Evolutionary conservation across 1,140 invertebrate species (phyloP).

Genomic region (Halesus radiatus): DNA sequence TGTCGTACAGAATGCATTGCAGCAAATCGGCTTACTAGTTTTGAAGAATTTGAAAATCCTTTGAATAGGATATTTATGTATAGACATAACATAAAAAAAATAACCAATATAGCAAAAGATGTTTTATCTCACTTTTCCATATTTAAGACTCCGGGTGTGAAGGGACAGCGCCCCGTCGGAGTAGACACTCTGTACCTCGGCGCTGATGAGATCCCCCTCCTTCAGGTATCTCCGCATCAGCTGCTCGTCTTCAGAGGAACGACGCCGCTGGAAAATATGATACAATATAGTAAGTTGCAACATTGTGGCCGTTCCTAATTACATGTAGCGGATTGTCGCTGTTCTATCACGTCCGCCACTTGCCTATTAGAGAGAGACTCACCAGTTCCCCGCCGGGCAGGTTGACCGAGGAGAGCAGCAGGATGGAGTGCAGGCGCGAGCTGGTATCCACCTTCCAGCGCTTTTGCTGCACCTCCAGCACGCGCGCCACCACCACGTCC

Average conservation of each 20-base stretch:
- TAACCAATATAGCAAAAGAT: too few relatives aligned
- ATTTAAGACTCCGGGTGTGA: constrained; percentile 96
- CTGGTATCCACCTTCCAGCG: constrained; percentile 97
- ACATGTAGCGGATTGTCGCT: too few relatives aligned
- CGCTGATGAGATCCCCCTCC: constrained; percentile 97
- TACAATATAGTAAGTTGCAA: too few relatives aligned
- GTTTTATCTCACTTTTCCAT: constrained; percentile 85
- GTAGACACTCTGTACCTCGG: constrained; percentile 95
- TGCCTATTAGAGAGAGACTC: constrained; percentile 56
- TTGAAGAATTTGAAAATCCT: too few relatives aligned
- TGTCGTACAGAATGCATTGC: too few relatives aligned
- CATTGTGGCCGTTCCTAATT: too few relatives aligned
- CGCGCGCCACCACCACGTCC: constrained; percentile 95
- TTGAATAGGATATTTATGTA: too few relatives aligned
- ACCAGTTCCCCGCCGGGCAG: constrained; percentile 96
- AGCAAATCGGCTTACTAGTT: too few relatives aligned
- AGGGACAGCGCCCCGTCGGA: constrained; percentile 93
- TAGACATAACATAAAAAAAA: too few relatives aligned
- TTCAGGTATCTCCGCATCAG: constrained; percentile 95
- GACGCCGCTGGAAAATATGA: constrained; percentile 76
- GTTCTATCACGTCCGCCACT: too few relatives aligned
- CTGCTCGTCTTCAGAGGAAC: constrained; percentile 96
- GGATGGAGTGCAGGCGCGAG: constrained; percentile 88
- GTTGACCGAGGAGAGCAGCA: constrained; percentile 95
- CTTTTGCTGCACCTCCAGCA: constrained; percentile 91